phyloP scores from a whole-genome alignment of 92 coral and sea anemone species.

The Epizoanthus illoricatus region DNA sequence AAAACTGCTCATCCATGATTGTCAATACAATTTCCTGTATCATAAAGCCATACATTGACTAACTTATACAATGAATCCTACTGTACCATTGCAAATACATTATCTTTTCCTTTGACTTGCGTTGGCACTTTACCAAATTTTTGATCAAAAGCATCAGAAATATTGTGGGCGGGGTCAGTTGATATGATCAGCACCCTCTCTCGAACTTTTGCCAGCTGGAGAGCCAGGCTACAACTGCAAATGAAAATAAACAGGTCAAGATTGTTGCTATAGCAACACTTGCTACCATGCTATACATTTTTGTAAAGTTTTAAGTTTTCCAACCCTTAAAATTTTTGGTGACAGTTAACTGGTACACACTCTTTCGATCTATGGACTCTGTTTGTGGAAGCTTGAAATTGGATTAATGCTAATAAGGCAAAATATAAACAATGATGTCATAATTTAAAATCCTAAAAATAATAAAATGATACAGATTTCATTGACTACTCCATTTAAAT shows the following conservation, averaged over 20 bases:
- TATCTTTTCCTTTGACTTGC: constrained; percentile 66
- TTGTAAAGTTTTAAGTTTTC: not conserved
- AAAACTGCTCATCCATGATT: not conserved
- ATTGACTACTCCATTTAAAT: no score
- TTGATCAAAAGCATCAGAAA: constrained; percentile 99
- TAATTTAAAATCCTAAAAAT: no score
- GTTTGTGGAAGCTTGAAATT: no score
- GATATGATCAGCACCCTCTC: constrained; percentile 93
- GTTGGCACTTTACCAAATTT: constrained; percentile 97
- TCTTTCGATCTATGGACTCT: no score
- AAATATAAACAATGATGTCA: no score
- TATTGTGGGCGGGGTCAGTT: constrained; percentile 98
- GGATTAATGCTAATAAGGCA: no score
- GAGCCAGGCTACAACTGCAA: constrained; percentile 91
- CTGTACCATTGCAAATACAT: constrained; percentile 93
- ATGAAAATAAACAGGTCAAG: not conserved
- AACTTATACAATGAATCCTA: not conserved
- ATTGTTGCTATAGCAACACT: not conserved
- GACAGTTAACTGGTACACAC: no score
- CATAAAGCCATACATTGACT: no score
- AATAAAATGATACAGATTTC: no score
- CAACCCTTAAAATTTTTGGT: no score
- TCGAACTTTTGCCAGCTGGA: constrained; percentile 86
- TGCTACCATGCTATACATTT: not conserved
- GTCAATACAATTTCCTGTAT: no score